A percentile compares a stretch with the other conserved stretches of the same genome.
phyloP scores from a whole-genome alignment of 2,797 vertebrate species.

The Rhabdomys pumilio region DNA sequence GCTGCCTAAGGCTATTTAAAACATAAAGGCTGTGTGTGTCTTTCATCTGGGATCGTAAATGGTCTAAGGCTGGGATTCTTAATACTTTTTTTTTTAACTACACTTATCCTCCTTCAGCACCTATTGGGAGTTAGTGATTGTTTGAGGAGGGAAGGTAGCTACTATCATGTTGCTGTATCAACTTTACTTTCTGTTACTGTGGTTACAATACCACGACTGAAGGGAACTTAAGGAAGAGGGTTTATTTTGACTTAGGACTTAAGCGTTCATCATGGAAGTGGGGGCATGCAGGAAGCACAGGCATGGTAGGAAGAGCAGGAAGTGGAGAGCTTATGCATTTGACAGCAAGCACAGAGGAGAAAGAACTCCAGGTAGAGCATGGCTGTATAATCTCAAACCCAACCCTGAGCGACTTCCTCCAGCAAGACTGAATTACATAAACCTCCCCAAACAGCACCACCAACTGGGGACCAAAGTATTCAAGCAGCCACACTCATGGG shows the following conservation, averaged over 20 bases:
- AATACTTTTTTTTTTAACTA: too few relatives aligned
- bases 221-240: neutral
- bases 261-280: neutral
- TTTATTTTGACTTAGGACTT: neutral
- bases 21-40: too few relatives aligned
- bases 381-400: too few relatives aligned
- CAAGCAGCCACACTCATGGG: neutral
- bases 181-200: too few relatives aligned
- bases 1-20: too few relatives aligned
- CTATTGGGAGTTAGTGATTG: neutral
- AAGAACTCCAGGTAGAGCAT: neutral
- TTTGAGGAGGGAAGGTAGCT: neutral
- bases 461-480: neutral
- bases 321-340: neutral
- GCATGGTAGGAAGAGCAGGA: too few relatives aligned
- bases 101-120: neutral
- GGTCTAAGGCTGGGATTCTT: too few relatives aligned
- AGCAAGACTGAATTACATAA: too few relatives aligned
- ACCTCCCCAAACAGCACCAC: neutral
- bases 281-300: neutral
- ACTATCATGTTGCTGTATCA: neutral
- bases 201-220: neutral
- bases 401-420: too few relatives aligned
- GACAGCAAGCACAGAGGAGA: neutral
- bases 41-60: too few relatives aligned